Conservation (phyloP, 2,113 vertebrate genomes). For the Zootoca vivipara region DNA sequence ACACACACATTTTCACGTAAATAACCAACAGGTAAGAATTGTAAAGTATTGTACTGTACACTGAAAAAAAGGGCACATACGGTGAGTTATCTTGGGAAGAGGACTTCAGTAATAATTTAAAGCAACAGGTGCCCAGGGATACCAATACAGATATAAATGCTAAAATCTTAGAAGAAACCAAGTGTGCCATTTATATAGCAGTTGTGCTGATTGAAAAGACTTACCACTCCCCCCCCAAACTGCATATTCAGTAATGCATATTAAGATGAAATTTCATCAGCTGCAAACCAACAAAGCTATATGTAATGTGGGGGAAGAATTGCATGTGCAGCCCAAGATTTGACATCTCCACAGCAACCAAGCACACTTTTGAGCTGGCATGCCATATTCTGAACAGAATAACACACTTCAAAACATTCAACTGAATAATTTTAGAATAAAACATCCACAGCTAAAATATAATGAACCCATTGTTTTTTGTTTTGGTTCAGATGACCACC, state of each 20-base stretch:
- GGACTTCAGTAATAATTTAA: background rate
- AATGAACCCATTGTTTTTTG: background rate
- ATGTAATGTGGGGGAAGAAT: background rate
- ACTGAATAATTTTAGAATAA: background rate
- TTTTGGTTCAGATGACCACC: background rate
- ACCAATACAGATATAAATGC: conserved; percentile 59
- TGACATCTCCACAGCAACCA: background rate
- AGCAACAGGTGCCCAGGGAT: conserved; percentile 24
- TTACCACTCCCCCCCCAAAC: background rate
- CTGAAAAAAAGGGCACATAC: background rate
- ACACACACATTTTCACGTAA: conserved; percentile 7
- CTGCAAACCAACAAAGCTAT: background rate
- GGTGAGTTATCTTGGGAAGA: background rate
- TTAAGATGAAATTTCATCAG: background rate
- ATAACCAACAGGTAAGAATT: background rate
- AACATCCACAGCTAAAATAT: background rate
- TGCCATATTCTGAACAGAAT: background rate
- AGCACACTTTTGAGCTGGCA: background rate
- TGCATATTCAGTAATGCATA: background rate
- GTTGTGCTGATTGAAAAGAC: background rate
- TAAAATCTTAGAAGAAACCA: conserved; percentile 50
- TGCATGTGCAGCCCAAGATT: background rate
- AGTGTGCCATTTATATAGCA: conserved; percentile 39
- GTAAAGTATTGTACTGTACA: background rate
- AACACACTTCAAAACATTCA: background rate